Base-by-base conservation (phyloP, 2,113 vertebrate species). In the Pleuronectes platessa region DNA sequence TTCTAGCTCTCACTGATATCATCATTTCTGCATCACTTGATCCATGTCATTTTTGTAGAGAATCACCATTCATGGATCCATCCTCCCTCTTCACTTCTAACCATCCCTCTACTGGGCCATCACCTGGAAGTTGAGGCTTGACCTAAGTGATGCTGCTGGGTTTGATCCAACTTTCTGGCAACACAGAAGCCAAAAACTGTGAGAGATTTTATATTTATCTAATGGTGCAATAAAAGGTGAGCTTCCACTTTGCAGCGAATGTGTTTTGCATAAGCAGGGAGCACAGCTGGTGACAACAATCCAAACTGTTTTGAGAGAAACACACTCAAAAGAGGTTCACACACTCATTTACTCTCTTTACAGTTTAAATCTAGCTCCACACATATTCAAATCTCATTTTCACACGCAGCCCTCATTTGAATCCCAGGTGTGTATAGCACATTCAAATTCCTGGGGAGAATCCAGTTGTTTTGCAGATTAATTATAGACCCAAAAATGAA, bases 31-130 rank as follows among this genome's bases (percentile, higher is more conserved):
- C 21, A 67, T 74, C 71, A 35, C 31, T 35, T 63, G 54, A 72
- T 74, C 70, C 82, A 87, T 78, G 86, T 84, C 81, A 63, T 47
- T 72, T 58, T 59, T 70, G 58, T 27, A 45, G 62, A 68, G 69
- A 76, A 76, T 82, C 85, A 79, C 75, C 23, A 61, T 20, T 66
- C 68, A 40, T 0, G 21, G 69, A 71, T 76, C 17, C 56, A 61
- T 66, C 64, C 54, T 62, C 71, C 26, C 61, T 18, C 51, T 58
- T 74, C 23, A 13, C 69, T 45, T 73, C 62, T 3, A 61, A 70
- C 74, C 77, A 82, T 89, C 67, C 70, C 62, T 84, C 80, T 82
- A 63, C 79, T 63, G 79, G 79, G 45, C 78, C 87, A 81, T 89
- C 82, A 90, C 76, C 80, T 62, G 63, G 68, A 78, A 82, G 68